Evolutionary conservation across 2,888 invertebrate genomes (phyloP).

Genomic region (Stenodera caucasica): DNA sequence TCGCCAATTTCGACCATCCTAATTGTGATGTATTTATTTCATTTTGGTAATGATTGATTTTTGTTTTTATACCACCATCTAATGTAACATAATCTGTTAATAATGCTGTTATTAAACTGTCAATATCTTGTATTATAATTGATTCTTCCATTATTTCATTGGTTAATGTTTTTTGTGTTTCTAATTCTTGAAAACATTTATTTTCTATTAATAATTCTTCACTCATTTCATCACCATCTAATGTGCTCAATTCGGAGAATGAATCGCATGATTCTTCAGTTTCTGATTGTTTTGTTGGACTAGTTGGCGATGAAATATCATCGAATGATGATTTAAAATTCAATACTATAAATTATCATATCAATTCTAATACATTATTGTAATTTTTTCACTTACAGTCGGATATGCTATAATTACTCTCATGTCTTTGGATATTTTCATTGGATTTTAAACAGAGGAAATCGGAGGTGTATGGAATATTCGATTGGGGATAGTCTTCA

Average conservation of each 20-base stretch:
- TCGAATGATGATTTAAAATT: constrained; percentile 39
- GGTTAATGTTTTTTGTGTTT: constrained; percentile 53
- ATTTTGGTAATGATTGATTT: constrained; percentile 60
- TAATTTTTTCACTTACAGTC: constrained; percentile 43
- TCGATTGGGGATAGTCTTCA: constrained; percentile 61
- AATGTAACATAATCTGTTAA: constrained; percentile 62
- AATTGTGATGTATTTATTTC: constrained; percentile 69
- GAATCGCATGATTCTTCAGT: constrained; percentile 43
- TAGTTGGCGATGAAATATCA: constrained; percentile 42
- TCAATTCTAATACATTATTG: too few relatives aligned
- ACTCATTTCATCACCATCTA: constrained; percentile 57
- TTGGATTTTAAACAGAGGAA: constrained; percentile 56
- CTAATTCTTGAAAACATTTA: constrained; percentile 59
- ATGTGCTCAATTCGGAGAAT: constrained; percentile 46
- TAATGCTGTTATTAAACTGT: constrained; percentile 58
- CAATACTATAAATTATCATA: background rate
- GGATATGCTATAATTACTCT: constrained; percentile 48
- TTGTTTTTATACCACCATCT: constrained; percentile 60
- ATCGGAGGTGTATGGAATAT: constrained; percentile 62
- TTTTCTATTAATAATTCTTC: constrained; percentile 58
- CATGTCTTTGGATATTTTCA: constrained; percentile 43
- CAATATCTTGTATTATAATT: constrained; percentile 41
- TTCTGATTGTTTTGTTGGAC: constrained; percentile 50
- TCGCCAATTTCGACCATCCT: constrained; percentile 66
- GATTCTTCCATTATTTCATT: constrained; percentile 43